phyloP scores from a whole-genome alignment of 1,140 invertebrate genomes.

The Portunus trituberculatus region DNA sequence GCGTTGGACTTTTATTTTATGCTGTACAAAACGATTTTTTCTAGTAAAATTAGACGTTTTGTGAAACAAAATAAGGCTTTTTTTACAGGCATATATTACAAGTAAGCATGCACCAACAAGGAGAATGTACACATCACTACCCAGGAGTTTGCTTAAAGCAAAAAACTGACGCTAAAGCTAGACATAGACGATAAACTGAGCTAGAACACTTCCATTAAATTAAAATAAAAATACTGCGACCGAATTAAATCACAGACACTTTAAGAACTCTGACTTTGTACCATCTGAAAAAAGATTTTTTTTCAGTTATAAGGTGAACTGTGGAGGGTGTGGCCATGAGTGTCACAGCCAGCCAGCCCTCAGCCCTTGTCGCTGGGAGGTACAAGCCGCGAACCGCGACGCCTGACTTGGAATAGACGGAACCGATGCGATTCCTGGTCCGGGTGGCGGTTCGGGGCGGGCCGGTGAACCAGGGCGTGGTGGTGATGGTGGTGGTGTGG shows the following conservation, averaged over 20 bases:
- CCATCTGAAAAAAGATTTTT: constrained; percentile 72
- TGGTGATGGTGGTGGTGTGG: no score
- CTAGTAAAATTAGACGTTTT: constrained; percentile 76
- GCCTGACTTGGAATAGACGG: constrained; percentile 69
- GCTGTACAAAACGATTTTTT: constrained; percentile 76
- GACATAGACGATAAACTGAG: constrained; percentile 73
- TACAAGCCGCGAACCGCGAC: constrained; percentile 65
- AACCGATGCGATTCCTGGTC: constrained; percentile 73
- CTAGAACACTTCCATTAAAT: constrained; percentile 73
- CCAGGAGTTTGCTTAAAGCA: constrained; percentile 75
- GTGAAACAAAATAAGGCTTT: constrained; percentile 76
- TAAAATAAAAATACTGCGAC: constrained; percentile 75
- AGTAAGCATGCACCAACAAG: constrained; percentile 76
- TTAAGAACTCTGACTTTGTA: constrained; percentile 75
- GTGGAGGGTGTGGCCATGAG: background rate
- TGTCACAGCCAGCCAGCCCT: background rate
- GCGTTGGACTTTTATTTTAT: constrained; percentile 75
- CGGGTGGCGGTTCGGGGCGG: constrained; percentile 66
- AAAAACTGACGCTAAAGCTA: constrained; percentile 74
- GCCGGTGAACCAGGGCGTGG: constrained; percentile 51
- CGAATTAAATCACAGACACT: constrained; percentile 76
- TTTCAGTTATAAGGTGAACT: constrained; percentile 69
- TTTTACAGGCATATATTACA: constrained; percentile 76
- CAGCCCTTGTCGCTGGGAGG: constrained; percentile 45
- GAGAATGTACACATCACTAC: constrained; percentile 74